phyloP scores from a whole-genome alignment of 1,140 invertebrate genomes.

The Hyles euphorbiae region DNA sequence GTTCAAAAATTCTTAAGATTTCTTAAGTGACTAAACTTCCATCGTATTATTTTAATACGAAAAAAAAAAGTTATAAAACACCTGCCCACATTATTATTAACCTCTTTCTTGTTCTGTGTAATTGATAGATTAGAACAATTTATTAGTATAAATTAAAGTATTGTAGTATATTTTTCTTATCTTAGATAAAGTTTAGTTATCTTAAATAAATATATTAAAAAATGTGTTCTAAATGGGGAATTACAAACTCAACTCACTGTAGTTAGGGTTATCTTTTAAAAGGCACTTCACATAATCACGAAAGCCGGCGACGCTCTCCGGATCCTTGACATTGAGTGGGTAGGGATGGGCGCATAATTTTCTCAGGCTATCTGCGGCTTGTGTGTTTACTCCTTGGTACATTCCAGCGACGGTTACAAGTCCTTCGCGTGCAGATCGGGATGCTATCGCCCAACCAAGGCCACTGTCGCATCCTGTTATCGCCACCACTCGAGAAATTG shows the following conservation, averaged over 20 bases:
- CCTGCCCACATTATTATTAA: no score
- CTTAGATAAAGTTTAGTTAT: no score
- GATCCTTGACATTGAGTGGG: slow-evolving; percentile 82
- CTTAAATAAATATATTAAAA: no score
- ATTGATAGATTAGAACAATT: no score
- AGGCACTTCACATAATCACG: slow-evolving; percentile 53
- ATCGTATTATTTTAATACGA: no score
- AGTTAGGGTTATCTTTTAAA: slow-evolving; percentile 61
- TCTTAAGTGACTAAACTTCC: no score
- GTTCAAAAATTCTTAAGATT: no score
- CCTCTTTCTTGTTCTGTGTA: no score
- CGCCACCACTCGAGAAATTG: slow-evolving; percentile 75
- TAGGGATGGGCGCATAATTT: slow-evolving; percentile 60
- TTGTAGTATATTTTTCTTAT: no score
- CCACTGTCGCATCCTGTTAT: slow-evolving; percentile 91
- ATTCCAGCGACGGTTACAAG: slow-evolving; percentile 84
- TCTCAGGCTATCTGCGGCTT: slow-evolving; percentile 48
- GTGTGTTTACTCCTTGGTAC: slow-evolving; percentile 73
- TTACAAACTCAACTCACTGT: slow-evolving; percentile 70
- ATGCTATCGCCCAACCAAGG: slow-evolving; percentile 84
- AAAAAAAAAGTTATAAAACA: no score
- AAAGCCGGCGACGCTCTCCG: slow-evolving; percentile 75
- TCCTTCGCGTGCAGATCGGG: slow-evolving; percentile 77
- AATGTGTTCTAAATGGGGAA: not conserved
- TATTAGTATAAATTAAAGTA: no score